phyloP scores from a whole-genome alignment of 2,113 vertebrate species.

The Archocentrus centrarchus region DNA sequence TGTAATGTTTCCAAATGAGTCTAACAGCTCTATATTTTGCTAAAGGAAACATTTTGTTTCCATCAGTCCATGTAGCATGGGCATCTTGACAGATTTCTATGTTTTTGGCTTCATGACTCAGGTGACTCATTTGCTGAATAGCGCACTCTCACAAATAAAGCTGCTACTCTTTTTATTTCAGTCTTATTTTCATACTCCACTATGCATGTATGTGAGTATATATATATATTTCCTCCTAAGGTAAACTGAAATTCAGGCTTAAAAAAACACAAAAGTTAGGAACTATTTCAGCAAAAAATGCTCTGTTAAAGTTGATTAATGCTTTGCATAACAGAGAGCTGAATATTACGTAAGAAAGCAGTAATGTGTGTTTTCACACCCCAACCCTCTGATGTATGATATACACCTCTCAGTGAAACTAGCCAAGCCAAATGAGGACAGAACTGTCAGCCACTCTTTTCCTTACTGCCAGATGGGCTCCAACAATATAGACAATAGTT shows the following conservation, averaged over 20 bases:
- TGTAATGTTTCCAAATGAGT: background rate
- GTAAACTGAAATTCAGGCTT: background rate
- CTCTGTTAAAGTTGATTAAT: conserved; percentile 10
- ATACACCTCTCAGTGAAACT: conserved; percentile 2
- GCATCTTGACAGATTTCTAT: conserved; percentile 9
- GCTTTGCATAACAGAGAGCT: background rate
- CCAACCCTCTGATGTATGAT: conserved; percentile 34
- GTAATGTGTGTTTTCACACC: conserved; percentile 2
- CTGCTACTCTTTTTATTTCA: conserved; percentile 3
- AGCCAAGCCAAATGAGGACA: conserved; percentile 32
- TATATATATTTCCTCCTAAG: background rate
- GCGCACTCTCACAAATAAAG: conserved; percentile 24
- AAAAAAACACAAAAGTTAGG: background rate
- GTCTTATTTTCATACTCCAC: background rate
- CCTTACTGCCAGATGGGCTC: conserved; percentile 44
- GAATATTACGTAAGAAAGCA: conserved; percentile 5
- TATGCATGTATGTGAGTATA: background rate
- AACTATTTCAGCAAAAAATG: background rate
- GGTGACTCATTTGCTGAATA: conserved; percentile 19
- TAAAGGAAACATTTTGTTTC: background rate
- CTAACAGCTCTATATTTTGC: background rate
- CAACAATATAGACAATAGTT: conserved; percentile 33
- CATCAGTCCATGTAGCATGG: background rate
- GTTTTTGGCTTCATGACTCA: conserved; percentile 3
- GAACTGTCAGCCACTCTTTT: conserved; percentile 10